Base-by-base conservation (phyloP, 2,113 vertebrate genomes). In the Paradisaea rubra region DNA sequence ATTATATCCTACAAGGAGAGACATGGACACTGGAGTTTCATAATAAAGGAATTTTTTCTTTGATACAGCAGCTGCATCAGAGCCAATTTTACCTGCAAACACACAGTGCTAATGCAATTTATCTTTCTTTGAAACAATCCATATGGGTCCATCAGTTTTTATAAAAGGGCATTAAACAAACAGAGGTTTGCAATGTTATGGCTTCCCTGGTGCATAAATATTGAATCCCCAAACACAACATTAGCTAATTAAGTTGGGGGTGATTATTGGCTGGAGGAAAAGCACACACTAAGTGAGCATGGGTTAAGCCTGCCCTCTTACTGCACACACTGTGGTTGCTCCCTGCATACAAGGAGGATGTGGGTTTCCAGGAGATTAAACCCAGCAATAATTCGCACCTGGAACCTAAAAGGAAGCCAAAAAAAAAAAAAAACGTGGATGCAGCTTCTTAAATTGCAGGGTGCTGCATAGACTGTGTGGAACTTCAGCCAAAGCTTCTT, bases 271-370 rank as follows among this genome's bases (percentile, higher is more conserved):
- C 73, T 30, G 1, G 24, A 92, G 88, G 81, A 71, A 65, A 92
- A 81, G 76, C 54, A 71, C 72, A 70, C 19, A n/a, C 41, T 42
- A 61, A 73, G 79, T 35, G 86, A 70, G 72, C 24, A 59, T 17
- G 83, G 77, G 42, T 68, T 84, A 89, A 90, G 81, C 69, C 80
- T 94, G 80, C 77, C 94, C 77, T 96, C 91, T 92, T 65, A 91
- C 79, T 86, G 82, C 82, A 86, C 78, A 28, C 41, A 6, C 47
- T 73, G 3, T 63, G 63, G 70, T 47, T 91, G 81, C 63, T 96
- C 68, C 42, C 59, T 53, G 33, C 83, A 45, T 59, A 68, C 66
- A 70, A 13, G 23, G 76, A 86, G 82, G 94, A 94, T 79, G 87
- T 56, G 41, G 77, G 66, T 91, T 88, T 91, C 94, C 92, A 77